These are phyloP conservation scores for Archocentrus centrarchus DNA, from an alignment of 2,113 vertebrate species.

Conservation along the genomic window DNA sequence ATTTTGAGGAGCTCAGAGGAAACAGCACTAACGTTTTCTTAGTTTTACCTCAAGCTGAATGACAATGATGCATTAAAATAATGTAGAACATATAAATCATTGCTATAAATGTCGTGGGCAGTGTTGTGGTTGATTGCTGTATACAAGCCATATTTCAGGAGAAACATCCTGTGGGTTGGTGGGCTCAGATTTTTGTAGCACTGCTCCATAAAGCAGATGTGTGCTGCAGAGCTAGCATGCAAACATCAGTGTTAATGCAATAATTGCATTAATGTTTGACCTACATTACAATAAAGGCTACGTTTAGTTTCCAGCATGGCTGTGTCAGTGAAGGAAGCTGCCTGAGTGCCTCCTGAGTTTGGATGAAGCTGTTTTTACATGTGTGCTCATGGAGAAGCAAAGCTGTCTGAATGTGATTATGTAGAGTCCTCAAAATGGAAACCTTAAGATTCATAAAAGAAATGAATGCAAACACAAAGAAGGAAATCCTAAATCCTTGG, in stretches of 20 bases:
- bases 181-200: background rate
- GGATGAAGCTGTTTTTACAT: background rate
- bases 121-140: background rate
- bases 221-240: background rate
- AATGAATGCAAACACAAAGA: too few species aligned
- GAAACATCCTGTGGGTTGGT: background rate
- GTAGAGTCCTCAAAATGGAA: too few species aligned
- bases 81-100: background rate
- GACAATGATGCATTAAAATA: background rate
- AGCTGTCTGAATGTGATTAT: background rate
- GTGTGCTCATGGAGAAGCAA: background rate
- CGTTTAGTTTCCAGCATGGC: background rate
- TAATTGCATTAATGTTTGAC: background rate
- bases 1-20: background rate
- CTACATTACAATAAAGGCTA: background rate
- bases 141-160: background rate
- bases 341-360: background rate
- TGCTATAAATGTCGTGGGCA: background rate
- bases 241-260: background rate
- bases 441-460: too few species aligned
- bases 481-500: too few species aligned
- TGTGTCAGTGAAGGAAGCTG: background rate
- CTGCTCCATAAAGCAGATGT: background rate
- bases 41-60: background rate
- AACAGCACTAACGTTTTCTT: rapidly evolving